Evolutionary conservation across 92 coral and sea anemone species (phyloP).

Genomic region (Hydrozoanthus gracilis): DNA sequence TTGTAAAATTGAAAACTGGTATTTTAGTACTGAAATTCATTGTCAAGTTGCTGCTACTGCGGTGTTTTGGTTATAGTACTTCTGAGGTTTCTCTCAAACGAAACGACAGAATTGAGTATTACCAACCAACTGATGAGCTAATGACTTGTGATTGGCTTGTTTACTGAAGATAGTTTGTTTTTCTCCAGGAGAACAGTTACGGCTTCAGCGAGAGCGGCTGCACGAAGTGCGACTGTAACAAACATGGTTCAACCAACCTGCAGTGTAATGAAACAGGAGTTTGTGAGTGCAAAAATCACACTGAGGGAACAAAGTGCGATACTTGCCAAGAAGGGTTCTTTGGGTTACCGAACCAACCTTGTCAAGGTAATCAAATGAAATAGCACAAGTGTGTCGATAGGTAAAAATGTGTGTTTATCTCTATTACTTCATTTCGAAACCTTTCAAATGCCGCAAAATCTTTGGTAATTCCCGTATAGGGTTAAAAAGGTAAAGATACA

Average conservation of each 20-base stretch:
- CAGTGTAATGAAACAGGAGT: conserved; percentile 95
- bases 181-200: conserved; percentile 71
- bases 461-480: no score
- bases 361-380: conserved; percentile 68
- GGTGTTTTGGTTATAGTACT: no score
- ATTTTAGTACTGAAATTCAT: no score
- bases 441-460: no score
- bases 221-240: conserved; percentile 81
- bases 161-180: background rate
- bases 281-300: conserved; percentile 85
- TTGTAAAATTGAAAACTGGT: no score
- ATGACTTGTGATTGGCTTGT: background rate
- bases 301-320: conserved; percentile 87
- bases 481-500: no score
- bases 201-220: conserved; percentile 90
- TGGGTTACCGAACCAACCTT: conserved; percentile 86
- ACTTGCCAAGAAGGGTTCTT: conserved; percentile 76
- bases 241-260: conserved; percentile 76
- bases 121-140: background rate
- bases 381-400: background rate
- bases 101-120: no score
- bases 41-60: no score
- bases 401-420: no score
- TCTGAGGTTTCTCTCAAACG: no score
- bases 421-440: no score